Evolutionary conservation across 2,888 invertebrate genomes (phyloP), one percentile per base, ranked within the genome.

Genomic region (Drosophila mulleri): DNA sequence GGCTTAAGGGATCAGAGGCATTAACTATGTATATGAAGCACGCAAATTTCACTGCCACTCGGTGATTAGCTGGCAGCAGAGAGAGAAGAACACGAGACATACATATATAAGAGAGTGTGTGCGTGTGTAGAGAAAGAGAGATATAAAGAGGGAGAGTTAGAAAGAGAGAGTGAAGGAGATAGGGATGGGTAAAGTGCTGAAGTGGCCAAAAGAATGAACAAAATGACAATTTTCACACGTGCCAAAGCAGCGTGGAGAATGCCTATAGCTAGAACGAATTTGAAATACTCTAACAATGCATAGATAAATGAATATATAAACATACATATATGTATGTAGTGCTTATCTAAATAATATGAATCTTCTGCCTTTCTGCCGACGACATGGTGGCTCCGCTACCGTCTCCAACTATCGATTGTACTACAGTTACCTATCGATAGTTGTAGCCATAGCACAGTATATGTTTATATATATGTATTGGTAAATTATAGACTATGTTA

Each of bases 221-320:
- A 71, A 72, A 79, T 75, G 62, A 64, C 63, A 73, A 80, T 69
- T 76, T 80, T 79, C 71, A 73, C 80, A 79, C 76, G 70, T 69
- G 71, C 67, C 63, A 70, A 48, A 54, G 62, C 48, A 44, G 42
- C 44, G 37, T 2, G 20, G 16, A 32, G 4, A 18, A 50, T 16
- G 26, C 6, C 26, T 26, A 6, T 26, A 0, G 14, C 20, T 3
- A 9, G 1, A 2, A 5, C 26, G 41, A 35, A 42, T 0, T 12
- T 12, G 32, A 3, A 35, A 64, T 64, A 35, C 60, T 9, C 64
- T 65, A 2, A 16, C 14, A 4, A 16, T 12, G 9, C 1, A 23
- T 23, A 20, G 2, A 37, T n/a, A 53, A 23, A 16, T 32, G 23
- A 16, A 12, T 32, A 48, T 18, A 41, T 41, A 39, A 1, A 14